Conservation (phyloP, 1,140 invertebrate species). For the Hydropsyche tenuis region DNA sequence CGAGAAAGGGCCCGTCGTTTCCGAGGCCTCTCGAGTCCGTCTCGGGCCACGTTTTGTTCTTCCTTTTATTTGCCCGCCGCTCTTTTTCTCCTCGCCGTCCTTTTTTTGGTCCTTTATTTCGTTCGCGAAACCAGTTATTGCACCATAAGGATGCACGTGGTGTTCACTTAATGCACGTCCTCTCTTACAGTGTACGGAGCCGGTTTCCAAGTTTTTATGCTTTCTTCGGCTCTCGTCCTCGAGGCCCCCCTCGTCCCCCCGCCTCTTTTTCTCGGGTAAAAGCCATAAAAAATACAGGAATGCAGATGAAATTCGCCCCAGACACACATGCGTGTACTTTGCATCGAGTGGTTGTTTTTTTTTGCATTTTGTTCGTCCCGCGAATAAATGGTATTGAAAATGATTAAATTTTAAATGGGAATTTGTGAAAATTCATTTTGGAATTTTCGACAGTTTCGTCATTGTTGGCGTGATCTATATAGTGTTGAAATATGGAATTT, state of each 20-base stretch:
- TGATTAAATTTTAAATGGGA: too few species aligned
- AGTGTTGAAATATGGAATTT: too few species aligned
- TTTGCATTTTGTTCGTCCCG: background rate
- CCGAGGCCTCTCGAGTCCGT: conserved; percentile 18
- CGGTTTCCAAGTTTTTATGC: conserved; percentile 14
- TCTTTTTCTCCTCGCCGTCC: background rate
- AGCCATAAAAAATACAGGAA: conserved; percentile 10
- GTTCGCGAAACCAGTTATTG: conserved; percentile 32
- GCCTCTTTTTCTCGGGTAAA: background rate
- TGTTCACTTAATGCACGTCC: conserved; percentile 34
- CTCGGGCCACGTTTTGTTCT: conserved; percentile 18
- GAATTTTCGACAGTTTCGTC: too few species aligned
- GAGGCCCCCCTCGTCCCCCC: background rate
- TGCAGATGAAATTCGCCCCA: too few species aligned
- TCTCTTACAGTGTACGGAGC: conserved; percentile 30
- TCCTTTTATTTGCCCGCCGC: conserved; percentile 24
- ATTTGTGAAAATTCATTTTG: too few species aligned
- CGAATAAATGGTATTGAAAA: too few species aligned
- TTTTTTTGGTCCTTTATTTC: too few species aligned
- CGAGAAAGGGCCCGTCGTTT: background rate
- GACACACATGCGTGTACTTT: background rate
- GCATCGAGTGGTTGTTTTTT: background rate
- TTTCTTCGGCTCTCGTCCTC: background rate
- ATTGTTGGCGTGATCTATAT: too few species aligned
- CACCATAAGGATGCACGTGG: conserved; percentile 37